Evolutionary conservation across 35 echinoderm and acorn worm genomes (phyloP), one percentile per base, ranked within the genome.

Genomic region (Heliocidaris erythrogramma): DNA sequence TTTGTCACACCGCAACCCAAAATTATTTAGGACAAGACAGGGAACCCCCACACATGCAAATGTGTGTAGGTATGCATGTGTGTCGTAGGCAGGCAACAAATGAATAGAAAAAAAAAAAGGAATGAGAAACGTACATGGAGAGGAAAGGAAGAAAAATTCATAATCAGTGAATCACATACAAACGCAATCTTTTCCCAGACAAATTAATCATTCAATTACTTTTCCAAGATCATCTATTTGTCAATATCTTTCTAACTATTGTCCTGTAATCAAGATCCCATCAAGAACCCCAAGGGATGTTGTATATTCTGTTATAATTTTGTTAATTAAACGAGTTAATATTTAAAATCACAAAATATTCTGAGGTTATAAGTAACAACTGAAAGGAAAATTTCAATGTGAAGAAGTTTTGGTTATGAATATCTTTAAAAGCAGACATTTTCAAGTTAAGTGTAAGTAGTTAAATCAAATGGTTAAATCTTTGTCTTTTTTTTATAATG

Each of bases 1-100:
- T 42, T 42, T 92, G 49, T 59, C 31, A 48, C 91, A 92, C 91
- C 48, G 47, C 91, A 92, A 92, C 91, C 91, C 31, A 52, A 92
- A 18, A n/a, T 21, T 21, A 11, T 89, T 89, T 84, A 29, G n/a
- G 2, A 24, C 86, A 59, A 30, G 50, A 92, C 91, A 92, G 21
- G 91, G 47, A 30, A 24, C 49, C 91, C 59, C 13, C 91, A 92
- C 91, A 92, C 91, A 92, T 92, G 91, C 91, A 92, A 78, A 48
- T 52, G 91, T 92, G 91, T 92, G 91, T 50, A 59, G 91, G 48
- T 52, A 92, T 78, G 65, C 65, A 78, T 78, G 65, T 78, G 65
- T 0, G 65, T 78, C 48, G 91, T n/a, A 92, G 47, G 91, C 91
- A 92, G 91, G 91, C 91, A 92, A 92, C 27, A 59, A 59, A 47